These are phyloP conservation scores for Drosophila neonasuta DNA, from an alignment of 2,888 invertebrate genomes.

Conservation along the genomic window DNA sequence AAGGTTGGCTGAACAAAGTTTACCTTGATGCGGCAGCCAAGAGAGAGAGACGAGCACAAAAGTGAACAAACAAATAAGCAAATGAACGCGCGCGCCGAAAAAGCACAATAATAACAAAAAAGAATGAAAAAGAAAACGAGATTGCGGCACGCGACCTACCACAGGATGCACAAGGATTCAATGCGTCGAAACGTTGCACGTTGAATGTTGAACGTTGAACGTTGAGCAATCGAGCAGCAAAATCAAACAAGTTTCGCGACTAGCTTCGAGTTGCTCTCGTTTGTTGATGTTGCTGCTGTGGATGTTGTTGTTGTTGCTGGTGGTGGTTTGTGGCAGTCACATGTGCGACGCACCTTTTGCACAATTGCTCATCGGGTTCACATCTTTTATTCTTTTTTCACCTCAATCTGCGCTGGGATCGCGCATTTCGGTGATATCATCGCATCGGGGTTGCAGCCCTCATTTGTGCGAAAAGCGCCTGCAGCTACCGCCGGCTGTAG, in stretches of 20 bases:
- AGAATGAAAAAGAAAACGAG: constrained; percentile 39
- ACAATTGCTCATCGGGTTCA: constrained; percentile 55
- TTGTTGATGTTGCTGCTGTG: constrained; percentile 17
- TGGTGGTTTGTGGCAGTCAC: constrained; percentile 63
- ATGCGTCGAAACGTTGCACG: constrained; percentile 14
- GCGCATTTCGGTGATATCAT: constrained; percentile 65
- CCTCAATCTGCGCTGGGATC: constrained; percentile 67
- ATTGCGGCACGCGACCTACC: constrained; percentile 78
- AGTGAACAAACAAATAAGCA: constrained; percentile 76
- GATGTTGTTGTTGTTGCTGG: constrained; percentile 49
- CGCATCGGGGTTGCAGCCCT: constrained; percentile 73
- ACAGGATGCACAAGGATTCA: constrained; percentile 57
- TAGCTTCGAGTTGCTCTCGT: constrained; percentile 16
- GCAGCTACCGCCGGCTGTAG: constrained; percentile 64
- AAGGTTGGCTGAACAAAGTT: constrained; percentile 55
- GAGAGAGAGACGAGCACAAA: constrained; percentile 58
- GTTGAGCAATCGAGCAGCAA: constrained; percentile 72
- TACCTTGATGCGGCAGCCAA: constrained; percentile 74
- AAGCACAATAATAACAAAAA: constrained; percentile 65
- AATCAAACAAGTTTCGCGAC: constrained; percentile 71
- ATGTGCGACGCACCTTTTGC: constrained; percentile 72
- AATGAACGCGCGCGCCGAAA: constrained; percentile 70
- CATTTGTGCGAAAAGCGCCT: constrained; percentile 67
- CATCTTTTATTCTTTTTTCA: constrained; percentile 47
- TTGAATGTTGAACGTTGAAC: constrained; percentile 33